Conservation (phyloP, 2,113 vertebrate species). For the Pagrus major region DNA sequence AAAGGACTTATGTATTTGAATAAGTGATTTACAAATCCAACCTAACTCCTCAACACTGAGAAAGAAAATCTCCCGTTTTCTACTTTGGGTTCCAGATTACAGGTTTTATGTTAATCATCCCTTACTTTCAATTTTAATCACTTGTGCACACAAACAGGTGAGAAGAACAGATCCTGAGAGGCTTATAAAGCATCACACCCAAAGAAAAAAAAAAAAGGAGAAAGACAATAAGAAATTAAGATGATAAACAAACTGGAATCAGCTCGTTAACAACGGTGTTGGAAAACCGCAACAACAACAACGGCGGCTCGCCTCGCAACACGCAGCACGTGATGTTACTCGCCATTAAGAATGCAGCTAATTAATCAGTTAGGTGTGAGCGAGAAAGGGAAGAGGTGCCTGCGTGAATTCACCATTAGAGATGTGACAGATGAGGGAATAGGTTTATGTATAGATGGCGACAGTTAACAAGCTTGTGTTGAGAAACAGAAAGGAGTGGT, state of each 20-base stretch:
- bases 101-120: not conserved
- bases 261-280: constrained; percentile 17
- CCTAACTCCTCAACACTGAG: too few species aligned
- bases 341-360: constrained; percentile 2
- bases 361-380: constrained; percentile 35
- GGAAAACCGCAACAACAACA: constrained; percentile 6
- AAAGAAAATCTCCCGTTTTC: too few species aligned
- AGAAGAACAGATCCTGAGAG: not conserved
- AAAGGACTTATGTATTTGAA: too few species aligned
- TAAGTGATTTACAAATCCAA: too few species aligned
- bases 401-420: constrained; percentile 20
- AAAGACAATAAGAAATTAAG: constrained; percentile 4
- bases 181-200: not conserved
- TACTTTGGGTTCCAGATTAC: not conserved
- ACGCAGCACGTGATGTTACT: not conserved
- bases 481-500: constrained; percentile 15
- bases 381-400: not conserved
- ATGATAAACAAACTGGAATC: constrained; percentile 27
- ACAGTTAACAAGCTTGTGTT: constrained; percentile 29
- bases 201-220: not conserved
- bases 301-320: constrained; percentile 3
- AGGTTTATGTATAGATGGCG: constrained; percentile 24
- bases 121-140: not conserved
- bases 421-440: constrained; percentile 15
- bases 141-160: not conserved